Evolutionary conservation across 1,140 invertebrate species (phyloP).

Genomic region (Argopecten irradians): DNA sequence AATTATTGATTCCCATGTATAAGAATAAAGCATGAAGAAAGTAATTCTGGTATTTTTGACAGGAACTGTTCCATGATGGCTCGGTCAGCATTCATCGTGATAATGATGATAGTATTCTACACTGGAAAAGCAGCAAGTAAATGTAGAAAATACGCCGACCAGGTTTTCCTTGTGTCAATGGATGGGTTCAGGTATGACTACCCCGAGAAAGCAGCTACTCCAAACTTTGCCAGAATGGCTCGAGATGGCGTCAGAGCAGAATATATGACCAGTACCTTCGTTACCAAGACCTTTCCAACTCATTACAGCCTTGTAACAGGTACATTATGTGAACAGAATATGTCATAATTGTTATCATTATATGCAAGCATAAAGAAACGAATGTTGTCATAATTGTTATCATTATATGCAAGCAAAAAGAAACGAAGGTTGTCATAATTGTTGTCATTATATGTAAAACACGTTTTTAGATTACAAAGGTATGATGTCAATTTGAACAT

Average conservation of each 20-base stretch:
- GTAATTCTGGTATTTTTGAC: neutral
- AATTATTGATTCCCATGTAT: too few species aligned
- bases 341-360: too few species aligned
- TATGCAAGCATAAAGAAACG: too few species aligned
- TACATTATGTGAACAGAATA: too few species aligned
- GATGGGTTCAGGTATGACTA: constrained; percentile 76
- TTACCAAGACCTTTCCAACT: constrained; percentile 87
- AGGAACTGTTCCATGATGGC: neutral
- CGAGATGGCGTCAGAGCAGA: neutral
- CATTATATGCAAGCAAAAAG: too few species aligned
- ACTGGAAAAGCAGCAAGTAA: neutral
- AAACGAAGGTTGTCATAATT: too few species aligned
- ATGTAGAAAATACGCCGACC: constrained; percentile 15
- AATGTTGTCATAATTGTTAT: too few species aligned
- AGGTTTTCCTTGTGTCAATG: constrained; percentile 75
- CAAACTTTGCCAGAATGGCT: constrained; percentile 39
- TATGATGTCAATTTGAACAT: too few species aligned
- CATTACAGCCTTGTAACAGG: constrained; percentile 88
- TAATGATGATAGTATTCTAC: neutral
- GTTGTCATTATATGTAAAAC: too few species aligned
- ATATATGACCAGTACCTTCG: constrained; percentile 79
- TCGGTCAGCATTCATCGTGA: neutral
- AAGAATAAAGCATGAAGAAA: too few species aligned
- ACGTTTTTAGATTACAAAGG: too few species aligned
- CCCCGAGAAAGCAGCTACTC: constrained; percentile 54